Base-by-base conservation (phyloP, 2,888 invertebrate species). In the Agrilus cyanescens region DNA sequence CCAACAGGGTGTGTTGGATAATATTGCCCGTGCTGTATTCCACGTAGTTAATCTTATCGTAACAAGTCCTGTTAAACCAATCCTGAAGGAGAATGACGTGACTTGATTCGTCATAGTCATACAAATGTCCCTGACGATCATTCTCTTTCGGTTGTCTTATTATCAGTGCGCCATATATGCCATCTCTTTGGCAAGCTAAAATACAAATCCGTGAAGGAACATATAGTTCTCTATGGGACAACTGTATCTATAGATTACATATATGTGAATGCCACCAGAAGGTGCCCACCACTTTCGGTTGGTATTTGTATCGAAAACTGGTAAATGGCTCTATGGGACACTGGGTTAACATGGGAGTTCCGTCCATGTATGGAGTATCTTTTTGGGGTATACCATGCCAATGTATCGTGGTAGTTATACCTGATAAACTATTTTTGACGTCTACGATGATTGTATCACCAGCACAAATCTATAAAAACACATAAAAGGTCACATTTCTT, bases 21-120 rank as follows among this genome's bases (percentile, higher is more conserved):
- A 30, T 20, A 5, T 1, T 8, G 2, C 37, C 40, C 5, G 29
- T 34, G 16, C 40, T 44, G 37, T 40, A 33, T 16, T 37, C 15
- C 12, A n/a, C 25, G 10, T 25, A 25, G 10, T 25, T 25, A 25
- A 25, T 25, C 4, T 25, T 25, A 13, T 15, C n/a, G 16, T 39
- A 29, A 4, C 13, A 37, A 4, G 40, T 31, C 30, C 60, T 58
- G 35, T 71, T 69, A 8, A 69, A 57, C 77, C 77, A 77, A 50
- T 78, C 77, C 25, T 66, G 62, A 25, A 76, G 54, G 4, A 56
- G 46, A 12, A 76, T 57, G 4, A 63, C 64, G 54, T 76, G 73
- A 34, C 70, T 67, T n/a, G 44, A 37, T 25, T 25, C 13, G 53
- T 76, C 76, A 33, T 57, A 53, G 50, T 77, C 75, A 54, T 74